These are phyloP conservation scores for Leucopsar rothschildi DNA, from an alignment of 2,113 vertebrate species.

Conservation along the genomic window DNA sequence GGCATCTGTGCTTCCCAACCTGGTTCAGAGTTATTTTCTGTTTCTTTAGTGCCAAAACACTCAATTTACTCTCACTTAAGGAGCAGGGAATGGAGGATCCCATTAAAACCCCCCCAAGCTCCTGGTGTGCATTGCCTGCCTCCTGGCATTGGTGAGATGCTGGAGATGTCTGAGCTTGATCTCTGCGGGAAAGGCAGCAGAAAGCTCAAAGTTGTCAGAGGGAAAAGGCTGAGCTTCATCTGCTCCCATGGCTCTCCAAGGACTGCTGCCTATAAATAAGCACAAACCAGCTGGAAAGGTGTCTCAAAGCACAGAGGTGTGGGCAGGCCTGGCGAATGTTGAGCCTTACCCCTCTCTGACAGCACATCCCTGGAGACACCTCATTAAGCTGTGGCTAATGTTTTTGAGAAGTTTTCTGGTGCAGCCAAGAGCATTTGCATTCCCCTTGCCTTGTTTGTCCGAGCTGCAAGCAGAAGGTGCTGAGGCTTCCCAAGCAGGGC, in stretches of 20 bases:
- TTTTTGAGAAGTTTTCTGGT: background rate
- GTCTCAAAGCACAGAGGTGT: background rate
- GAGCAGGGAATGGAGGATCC: background rate
- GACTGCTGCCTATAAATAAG: constrained; percentile 3
- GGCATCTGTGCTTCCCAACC: background rate
- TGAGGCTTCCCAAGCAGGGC: background rate
- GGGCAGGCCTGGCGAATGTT: background rate
- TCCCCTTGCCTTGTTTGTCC: background rate
- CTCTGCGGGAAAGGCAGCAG: background rate
- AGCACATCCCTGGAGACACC: background rate
- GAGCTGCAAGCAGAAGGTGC: background rate
- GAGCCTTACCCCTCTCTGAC: background rate
- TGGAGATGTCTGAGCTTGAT: background rate
- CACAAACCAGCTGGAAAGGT: background rate
- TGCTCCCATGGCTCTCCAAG: background rate
- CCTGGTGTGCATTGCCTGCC: background rate
- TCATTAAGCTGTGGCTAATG: background rate
- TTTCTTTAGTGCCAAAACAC: background rate
- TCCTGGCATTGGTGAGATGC: accelerated
- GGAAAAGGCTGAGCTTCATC: background rate
- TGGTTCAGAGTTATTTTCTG: background rate
- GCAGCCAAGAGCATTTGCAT: background rate
- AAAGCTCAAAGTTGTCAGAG: background rate
- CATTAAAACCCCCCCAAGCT: background rate
- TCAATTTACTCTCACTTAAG: background rate